Conservation (phyloP, 2,888 invertebrate genomes). For the Halictus ligatus region DNA sequence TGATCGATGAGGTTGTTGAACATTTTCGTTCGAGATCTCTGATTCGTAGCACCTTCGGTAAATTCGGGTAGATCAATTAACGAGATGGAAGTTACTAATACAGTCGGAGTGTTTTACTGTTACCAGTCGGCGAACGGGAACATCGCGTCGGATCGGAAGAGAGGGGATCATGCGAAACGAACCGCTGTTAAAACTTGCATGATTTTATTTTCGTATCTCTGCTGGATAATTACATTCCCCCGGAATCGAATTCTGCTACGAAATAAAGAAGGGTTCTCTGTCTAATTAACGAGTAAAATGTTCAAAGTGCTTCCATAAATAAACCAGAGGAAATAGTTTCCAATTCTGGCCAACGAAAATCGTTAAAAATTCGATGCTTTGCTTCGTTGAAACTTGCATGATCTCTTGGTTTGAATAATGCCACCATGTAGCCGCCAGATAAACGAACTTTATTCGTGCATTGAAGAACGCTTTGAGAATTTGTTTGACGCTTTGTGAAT, state of each 20-base stretch:
- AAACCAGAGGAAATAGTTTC: neutral
- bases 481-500: too few relatives aligned
- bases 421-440: neutral
- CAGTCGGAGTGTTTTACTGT: slow-evolving; percentile 6
- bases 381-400: neutral
- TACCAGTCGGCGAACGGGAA: neutral
- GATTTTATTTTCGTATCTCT: slow-evolving; percentile 6
- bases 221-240: neutral
- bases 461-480: neutral
- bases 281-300: neutral
- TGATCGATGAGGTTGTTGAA: slow-evolving; percentile 20
- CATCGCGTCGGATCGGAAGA: neutral
- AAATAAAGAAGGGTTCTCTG: neutral
- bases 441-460: neutral
- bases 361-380: neutral
- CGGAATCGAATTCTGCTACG: neutral
- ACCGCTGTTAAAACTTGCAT: neutral
- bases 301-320: neutral
- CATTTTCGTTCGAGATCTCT: slow-evolving; percentile 16
- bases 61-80: slow-evolving; percentile 28
- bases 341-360: neutral
- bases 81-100: slow-evolving; percentile 32
- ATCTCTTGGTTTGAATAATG: neutral
- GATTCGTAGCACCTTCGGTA: slow-evolving; percentile 9
- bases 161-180: neutral